Conservation (phyloP, 2,888 invertebrate genomes). For the Acronicta leporina region DNA sequence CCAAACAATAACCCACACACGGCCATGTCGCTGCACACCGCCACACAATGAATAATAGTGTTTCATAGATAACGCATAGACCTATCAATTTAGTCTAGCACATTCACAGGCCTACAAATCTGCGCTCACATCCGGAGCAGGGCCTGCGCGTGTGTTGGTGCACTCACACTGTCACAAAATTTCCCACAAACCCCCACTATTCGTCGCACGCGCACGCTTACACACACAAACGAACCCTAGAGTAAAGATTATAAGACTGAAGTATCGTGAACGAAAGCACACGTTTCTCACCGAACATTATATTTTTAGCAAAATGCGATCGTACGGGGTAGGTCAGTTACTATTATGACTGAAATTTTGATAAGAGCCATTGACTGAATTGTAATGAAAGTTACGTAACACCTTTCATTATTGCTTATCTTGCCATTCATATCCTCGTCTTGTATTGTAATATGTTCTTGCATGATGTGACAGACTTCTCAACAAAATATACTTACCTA, state of each 20-base stretch:
- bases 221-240: constrained; percentile 63
- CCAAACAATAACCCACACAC: constrained; percentile 71
- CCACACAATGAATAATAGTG: constrained; percentile 66
- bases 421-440: constrained; percentile 47
- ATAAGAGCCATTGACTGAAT: constrained; percentile 66
- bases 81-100: constrained; percentile 84
- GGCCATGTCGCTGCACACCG: constrained; percentile 59
- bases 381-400: constrained; percentile 59
- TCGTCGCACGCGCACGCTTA: constrained; percentile 58
- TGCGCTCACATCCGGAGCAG: constrained; percentile 87
- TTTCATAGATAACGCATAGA: constrained; percentile 75
- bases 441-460: constrained; percentile 9
- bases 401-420: constrained; percentile 57
- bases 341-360: constrained; percentile 79
- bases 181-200: constrained; percentile 72
- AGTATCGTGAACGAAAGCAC: constrained; percentile 80
- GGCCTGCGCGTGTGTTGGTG: constrained; percentile 71
- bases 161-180: constrained; percentile 69
- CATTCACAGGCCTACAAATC: constrained; percentile 83
- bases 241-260: constrained; percentile 69
- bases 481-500: neutral
- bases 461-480: neutral
- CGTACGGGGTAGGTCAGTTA: constrained; percentile 86
- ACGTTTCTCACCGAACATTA: constrained; percentile 71
- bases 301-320: constrained; percentile 83